phyloP scores from a whole-genome alignment of 1,140 invertebrate species.

The Temnothorax curvispinosus region DNA sequence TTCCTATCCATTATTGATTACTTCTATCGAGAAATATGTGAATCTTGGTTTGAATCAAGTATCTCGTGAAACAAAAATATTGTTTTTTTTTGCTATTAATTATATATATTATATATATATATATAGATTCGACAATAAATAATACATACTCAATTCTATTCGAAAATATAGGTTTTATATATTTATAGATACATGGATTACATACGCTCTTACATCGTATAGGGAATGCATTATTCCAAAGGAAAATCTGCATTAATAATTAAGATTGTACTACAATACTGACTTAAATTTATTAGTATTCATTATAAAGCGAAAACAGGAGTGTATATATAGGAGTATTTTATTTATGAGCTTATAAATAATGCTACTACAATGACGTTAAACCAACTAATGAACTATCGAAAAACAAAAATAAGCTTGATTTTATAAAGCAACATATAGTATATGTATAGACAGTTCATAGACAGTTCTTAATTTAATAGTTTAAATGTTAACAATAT shows the following conservation, averaged over 20 bases:
- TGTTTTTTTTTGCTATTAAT: background rate
- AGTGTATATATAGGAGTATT: background rate
- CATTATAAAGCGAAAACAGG: background rate
- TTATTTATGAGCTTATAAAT: slow-evolving; percentile 22
- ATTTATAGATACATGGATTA: slow-evolving; percentile 44
- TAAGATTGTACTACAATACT: slow-evolving; percentile 29
- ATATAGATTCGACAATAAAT: background rate
- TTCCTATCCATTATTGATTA: background rate
- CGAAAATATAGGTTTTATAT: slow-evolving; percentile 77
- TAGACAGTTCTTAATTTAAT: background rate
- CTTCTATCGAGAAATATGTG: background rate
- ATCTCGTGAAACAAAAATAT: background rate
- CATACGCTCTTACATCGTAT: slow-evolving; percentile 28
- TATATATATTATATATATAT: background rate
- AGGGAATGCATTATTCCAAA: slow-evolving; percentile 22
- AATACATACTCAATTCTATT: slow-evolving; percentile 74
- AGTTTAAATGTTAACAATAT: slow-evolving; percentile 1
- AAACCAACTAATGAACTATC: slow-evolving; percentile 14
- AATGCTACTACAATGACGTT: slow-evolving; percentile 18
- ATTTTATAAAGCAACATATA: slow-evolving; percentile 24
- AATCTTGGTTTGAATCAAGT: background rate
- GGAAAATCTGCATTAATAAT: slow-evolving; percentile 8
- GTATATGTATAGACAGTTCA: background rate
- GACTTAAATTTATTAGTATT: slow-evolving; percentile 23
- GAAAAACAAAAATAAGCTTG: background rate